phyloP scores from a whole-genome alignment of 1,140 invertebrate genomes.

The Holotrichia oblita region DNA sequence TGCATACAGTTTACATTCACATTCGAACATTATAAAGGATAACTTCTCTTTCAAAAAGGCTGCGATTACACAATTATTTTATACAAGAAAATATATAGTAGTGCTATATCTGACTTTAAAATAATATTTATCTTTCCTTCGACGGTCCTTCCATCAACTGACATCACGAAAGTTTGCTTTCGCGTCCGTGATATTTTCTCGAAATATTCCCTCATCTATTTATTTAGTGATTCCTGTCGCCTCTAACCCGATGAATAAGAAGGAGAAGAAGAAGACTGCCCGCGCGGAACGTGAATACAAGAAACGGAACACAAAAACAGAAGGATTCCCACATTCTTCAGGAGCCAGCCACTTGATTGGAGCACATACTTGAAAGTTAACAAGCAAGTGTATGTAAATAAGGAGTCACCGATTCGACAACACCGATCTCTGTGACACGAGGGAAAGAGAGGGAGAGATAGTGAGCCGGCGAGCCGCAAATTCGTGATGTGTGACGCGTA shows the following conservation, averaged over 20 bases:
- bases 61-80: background rate
- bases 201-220: background rate
- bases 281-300: background rate
- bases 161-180: background rate
- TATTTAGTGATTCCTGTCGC: background rate
- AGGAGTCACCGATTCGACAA: conserved; percentile 36
- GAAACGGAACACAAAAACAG: conserved; percentile 34
- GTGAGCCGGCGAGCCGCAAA: conserved; percentile 4
- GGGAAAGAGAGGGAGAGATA: background rate
- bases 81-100: too few relatives aligned
- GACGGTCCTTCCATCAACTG: background rate
- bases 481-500: conserved; percentile 28
- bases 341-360: conserved; percentile 40
- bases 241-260: background rate
- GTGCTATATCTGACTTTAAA: background rate
- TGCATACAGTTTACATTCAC: too few relatives aligned
- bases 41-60: background rate
- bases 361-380: conserved; percentile 43
- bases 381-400: conserved; percentile 43
- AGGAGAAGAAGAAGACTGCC: background rate
- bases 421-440: background rate
- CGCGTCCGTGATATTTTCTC: background rate
- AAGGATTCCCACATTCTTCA: conserved; percentile 42
- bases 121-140: background rate
- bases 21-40: too few relatives aligned